Evolutionary conservation across 2,113 vertebrate genomes (phyloP).

Genomic region (Nycticebus coucang): DNA sequence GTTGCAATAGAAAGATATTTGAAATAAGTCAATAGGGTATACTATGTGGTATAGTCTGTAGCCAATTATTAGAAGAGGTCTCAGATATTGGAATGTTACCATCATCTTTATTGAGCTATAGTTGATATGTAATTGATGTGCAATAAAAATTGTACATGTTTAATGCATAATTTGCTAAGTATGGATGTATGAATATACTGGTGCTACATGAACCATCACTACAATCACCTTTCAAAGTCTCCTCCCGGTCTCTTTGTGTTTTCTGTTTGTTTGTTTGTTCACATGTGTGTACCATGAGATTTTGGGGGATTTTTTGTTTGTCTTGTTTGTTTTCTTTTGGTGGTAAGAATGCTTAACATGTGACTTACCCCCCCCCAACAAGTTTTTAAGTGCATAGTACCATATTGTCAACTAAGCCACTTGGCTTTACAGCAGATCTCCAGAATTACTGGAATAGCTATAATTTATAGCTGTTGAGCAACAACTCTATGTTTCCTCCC

Average conservation of each 20-base stretch:
- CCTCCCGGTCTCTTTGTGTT: background rate
- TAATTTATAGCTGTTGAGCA: background rate
- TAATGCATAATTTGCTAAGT: background rate
- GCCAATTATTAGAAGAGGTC: background rate
- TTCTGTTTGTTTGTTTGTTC: background rate
- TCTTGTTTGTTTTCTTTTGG: background rate
- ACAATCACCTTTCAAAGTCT: too few relatives aligned
- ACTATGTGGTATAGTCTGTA: background rate
- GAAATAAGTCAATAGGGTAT: background rate
- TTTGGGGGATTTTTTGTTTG: background rate
- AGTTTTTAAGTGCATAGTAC: background rate
- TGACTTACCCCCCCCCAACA: background rate
- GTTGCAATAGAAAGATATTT: background rate
- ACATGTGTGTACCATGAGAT: background rate
- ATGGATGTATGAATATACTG: background rate
- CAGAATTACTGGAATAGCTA: background rate
- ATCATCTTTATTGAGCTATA: background rate
- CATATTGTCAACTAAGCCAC: background rate
- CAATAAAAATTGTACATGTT: background rate
- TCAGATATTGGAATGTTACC: background rate
- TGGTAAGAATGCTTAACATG: background rate
- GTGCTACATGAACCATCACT: too few relatives aligned
- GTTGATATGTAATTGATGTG: background rate
- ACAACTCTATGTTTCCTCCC: too few relatives aligned
- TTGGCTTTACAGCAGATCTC: background rate